These are phyloP conservation scores for Cephus nigrinus DNA, from an alignment of 2,888 invertebrate species.

Conservation along the genomic window DNA sequence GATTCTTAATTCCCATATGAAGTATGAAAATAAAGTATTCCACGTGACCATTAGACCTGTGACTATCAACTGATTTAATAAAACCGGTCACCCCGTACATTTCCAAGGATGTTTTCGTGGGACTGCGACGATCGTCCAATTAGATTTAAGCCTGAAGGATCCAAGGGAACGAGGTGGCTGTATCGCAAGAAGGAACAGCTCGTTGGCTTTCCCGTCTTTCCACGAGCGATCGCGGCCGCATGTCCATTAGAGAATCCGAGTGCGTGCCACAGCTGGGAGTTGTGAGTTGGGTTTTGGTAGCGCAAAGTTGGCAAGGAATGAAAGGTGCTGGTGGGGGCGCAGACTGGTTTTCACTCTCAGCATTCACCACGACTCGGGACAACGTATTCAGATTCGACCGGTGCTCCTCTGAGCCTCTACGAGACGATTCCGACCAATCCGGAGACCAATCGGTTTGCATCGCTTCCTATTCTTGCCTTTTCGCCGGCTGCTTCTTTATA, in stretches of 20 bases:
- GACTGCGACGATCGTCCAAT: not conserved
- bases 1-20: not conserved
- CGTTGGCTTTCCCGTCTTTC: not conserved
- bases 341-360: slow-evolving; percentile 57
- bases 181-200: not conserved
- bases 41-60: not conserved
- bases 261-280: not conserved
- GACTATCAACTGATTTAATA: not conserved
- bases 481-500: slow-evolving; percentile 19
- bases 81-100: not conserved
- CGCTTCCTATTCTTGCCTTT: slow-evolving; percentile 17
- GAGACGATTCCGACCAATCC: not conserved
- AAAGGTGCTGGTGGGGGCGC: slow-evolving; percentile 44
- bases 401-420: slow-evolving; percentile 26
- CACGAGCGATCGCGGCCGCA: not conserved
- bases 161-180: not conserved
- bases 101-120: not conserved
- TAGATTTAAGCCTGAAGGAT: not conserved
- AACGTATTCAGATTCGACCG: slow-evolving; percentile 44
- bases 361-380: slow-evolving; percentile 45
- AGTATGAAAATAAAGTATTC: not conserved
- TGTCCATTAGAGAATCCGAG: not conserved
- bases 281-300: not conserved
- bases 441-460: not conserved
- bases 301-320: slow-evolving; percentile 51